Base-by-base conservation (phyloP, 1,140 invertebrate genomes). In the Heliconius nattereri region DNA sequence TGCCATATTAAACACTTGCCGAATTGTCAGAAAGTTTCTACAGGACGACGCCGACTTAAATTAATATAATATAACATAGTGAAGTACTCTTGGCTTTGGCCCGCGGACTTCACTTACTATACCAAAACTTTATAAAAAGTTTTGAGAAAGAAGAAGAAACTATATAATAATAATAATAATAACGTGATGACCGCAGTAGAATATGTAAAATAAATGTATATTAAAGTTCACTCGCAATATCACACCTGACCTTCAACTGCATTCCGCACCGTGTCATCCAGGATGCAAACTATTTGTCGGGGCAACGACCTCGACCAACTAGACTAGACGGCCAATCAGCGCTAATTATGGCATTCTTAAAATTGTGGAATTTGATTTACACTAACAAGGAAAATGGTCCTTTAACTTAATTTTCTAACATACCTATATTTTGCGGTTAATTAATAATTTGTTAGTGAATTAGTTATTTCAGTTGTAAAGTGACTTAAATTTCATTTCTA, bases 231-330 rank as follows among this genome's bases (percentile, higher is more conserved):
- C 49, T 80, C 73, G 32, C 52, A 71, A 26, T 49, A 60, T 80
- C n/a, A 9, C 2, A 80, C 49, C 32, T 76, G 75, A 76, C 79
- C 75, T 80, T 76, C 70, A 60, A 23, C 75, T 45, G 75, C 75
- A 80, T 76, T 80, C 75, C 71, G 54, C 32, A 54, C 11, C 75
- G 32, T 80, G 79, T 79, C 78, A 76, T 80, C 79, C 79, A 80
- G 79, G 79, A 80, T 80, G 32, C 74, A 32, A 80, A 76, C 79
- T 73, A 80, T 80, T 76, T 76, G 52, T 49, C 11, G 20, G 78
- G 73, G 78, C 74, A 79, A 79, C 78, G 57, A 79, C 78, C 78
- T 79, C 75, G 71, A 77, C 79, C 76, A 76, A 66, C 57, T 74
- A 75, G 79, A 72, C 79, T 71, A 80, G 79, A 77, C 79, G 78